Percentiles rank a stretch among this genome's conserved stretches.
Evolutionary conservation across 2,888 invertebrate genomes (phyloP).

Genomic region (Microctonus brassicae): DNA sequence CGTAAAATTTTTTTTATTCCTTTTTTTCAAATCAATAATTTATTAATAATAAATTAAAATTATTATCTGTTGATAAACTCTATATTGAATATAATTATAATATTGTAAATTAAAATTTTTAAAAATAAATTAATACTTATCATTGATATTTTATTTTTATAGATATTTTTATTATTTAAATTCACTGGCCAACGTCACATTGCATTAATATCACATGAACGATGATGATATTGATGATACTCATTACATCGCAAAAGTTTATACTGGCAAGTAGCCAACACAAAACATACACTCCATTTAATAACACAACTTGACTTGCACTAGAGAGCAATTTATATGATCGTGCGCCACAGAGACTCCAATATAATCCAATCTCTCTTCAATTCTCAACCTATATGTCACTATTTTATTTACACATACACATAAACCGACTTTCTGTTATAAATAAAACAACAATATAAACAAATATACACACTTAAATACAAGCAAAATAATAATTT

Average conservation of each 20-base stretch:
- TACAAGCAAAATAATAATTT: too few species aligned
- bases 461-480: too few species aligned
- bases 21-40: too few species aligned
- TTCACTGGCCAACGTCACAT: neutral
- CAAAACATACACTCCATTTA: neutral
- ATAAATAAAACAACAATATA: neutral
- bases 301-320: neutral
- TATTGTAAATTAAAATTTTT: too few species aligned
- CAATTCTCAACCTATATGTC: too few species aligned
- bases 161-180: neutral
- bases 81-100: too few species aligned
- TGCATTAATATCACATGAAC: neutral
- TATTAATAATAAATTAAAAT: too few species aligned
- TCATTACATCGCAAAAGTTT: slow-evolving; percentile 5
- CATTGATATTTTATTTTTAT: neutral
- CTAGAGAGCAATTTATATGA: neutral
- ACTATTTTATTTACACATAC: too few species aligned
- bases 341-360: neutral
- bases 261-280: neutral
- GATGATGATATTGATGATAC: neutral
- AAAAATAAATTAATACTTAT: too few species aligned
- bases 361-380: neutral
- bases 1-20: too few species aligned
- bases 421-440: too few species aligned
- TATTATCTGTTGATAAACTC: too few species aligned